Conservation (phyloP, 2,797 vertebrate species). For the Tinamus major region DNA sequence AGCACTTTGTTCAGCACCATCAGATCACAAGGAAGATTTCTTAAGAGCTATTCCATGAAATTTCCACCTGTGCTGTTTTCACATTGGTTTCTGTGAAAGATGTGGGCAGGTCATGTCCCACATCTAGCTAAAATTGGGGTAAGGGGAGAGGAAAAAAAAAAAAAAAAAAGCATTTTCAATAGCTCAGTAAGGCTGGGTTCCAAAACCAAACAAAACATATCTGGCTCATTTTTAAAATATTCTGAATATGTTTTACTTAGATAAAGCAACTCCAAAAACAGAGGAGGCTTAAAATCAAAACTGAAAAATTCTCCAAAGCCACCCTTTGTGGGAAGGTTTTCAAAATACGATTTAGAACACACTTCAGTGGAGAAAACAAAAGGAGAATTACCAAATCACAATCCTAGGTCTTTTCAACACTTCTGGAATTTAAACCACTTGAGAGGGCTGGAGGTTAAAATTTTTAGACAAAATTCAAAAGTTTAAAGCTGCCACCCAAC, state of each 20-base stretch:
- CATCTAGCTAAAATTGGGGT: neutral
- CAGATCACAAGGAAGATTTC: neutral
- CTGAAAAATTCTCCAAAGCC: neutral
- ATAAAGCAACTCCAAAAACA: neutral
- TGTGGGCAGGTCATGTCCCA: neutral
- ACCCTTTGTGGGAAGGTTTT: neutral
- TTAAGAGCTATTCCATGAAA: neutral
- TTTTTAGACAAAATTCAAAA: neutral
- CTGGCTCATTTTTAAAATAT: neutral
- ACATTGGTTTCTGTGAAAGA: neutral
- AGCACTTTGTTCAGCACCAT: neutral
- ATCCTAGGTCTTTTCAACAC: neutral
- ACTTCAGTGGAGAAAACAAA: neutral
- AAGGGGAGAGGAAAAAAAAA: no score
- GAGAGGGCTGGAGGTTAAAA: neutral
- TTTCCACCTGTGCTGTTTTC: neutral
- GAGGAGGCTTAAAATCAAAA: neutral
- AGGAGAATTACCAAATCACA: neutral
- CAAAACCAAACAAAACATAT: neutral
- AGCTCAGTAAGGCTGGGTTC: neutral
- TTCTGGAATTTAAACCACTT: neutral
- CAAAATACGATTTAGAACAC: neutral
- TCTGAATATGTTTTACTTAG: neutral
- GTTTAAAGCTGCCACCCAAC: neutral
- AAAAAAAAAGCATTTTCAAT: neutral